Conservation (phyloP, 1,140 invertebrate species). For the Homalodisca vitripennis region DNA sequence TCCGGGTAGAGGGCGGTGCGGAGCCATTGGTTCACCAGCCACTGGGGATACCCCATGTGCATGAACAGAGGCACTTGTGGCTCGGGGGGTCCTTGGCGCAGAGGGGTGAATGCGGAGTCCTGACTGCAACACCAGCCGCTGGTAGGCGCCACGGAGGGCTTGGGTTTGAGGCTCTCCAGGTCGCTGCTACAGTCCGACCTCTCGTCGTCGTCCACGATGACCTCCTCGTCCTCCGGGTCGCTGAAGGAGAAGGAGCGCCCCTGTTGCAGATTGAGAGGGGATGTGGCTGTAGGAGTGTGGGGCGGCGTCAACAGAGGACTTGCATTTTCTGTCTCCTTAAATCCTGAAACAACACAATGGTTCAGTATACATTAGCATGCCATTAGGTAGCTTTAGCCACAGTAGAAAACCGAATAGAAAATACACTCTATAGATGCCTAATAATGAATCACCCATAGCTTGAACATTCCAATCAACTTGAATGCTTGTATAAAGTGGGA, state of each 20-base stretch:
- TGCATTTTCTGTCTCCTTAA: constrained; percentile 32
- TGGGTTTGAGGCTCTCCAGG: neutral
- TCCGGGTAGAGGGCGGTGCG: constrained; percentile 33
- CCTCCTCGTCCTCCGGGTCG: constrained; percentile 32
- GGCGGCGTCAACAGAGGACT: constrained; percentile 42
- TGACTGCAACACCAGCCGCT: constrained; percentile 26
- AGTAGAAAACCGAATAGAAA: no score
- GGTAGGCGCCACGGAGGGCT: neutral
- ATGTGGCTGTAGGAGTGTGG: constrained; percentile 40
- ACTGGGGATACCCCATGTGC: constrained; percentile 32
- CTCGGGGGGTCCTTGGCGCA: neutral
- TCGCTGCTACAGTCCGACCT: constrained; percentile 30
- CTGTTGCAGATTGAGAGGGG: constrained; percentile 5
- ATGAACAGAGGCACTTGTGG: neutral
- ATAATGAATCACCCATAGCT: no score
- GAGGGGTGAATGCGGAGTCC: constrained; percentile 33
- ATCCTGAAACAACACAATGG: constrained; percentile 4
- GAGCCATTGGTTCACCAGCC: constrained; percentile 39
- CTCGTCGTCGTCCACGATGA: constrained; percentile 37
- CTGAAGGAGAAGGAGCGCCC: constrained; percentile 35
- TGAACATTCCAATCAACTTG: no score
- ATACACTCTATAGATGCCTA: no score
- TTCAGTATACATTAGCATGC: no score
- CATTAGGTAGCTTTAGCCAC: no score
- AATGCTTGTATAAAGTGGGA: no score